A percentile compares a stretch with the other conserved stretches of the same genome.
These are phyloP conservation scores for Pseudococcus jackbeardsleyi DNA, from an alignment of 2,888 invertebrate species.

Conservation along the genomic window DNA sequence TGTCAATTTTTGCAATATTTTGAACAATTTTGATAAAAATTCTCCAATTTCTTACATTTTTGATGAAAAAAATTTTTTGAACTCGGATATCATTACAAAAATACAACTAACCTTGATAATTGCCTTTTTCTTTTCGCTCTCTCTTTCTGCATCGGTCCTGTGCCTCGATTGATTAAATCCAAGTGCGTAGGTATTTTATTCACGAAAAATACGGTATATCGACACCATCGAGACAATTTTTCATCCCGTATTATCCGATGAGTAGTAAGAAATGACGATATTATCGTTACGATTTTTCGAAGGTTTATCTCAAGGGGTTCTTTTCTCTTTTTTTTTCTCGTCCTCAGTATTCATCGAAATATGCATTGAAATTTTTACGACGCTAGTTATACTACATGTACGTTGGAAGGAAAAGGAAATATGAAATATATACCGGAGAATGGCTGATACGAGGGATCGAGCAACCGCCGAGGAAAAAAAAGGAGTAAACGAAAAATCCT, in stretches of 20 bases:
- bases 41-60: too few relatives aligned
- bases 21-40: too few relatives aligned
- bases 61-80: too few relatives aligned
- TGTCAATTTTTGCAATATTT: too few relatives aligned
- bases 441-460: not conserved
- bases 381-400: not conserved
- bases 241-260: not conserved
- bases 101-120: too few relatives aligned
- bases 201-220: too few relatives aligned
- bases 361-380: constrained; percentile 36
- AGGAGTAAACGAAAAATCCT: constrained; percentile 22
- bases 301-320: not conserved
- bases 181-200: too few relatives aligned
- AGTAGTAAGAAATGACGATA: not conserved
- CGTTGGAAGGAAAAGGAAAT: not conserved
- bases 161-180: too few relatives aligned
- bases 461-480: not conserved
- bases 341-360: not conserved
- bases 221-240: not conserved
- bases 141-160: too few relatives aligned
- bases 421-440: not conserved
- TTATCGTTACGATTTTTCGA: not conserved
- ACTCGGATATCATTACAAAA: too few relatives aligned
- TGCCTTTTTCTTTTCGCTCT: too few relatives aligned
- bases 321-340: not conserved